Conservation (phyloP, 2,888 invertebrate genomes). For the Habrosyne pyritoides region DNA sequence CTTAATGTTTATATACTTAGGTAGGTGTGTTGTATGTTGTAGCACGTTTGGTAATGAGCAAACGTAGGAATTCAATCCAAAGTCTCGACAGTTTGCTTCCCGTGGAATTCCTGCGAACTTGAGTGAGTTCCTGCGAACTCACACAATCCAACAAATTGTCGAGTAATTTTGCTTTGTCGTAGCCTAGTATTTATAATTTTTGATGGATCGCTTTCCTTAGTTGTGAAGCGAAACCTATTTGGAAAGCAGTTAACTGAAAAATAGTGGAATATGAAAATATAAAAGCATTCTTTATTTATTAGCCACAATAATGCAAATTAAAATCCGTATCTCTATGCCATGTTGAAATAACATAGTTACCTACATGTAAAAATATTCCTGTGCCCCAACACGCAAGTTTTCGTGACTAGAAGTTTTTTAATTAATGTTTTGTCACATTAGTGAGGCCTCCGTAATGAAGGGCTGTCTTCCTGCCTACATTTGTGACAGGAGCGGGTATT, state of each 20-base stretch:
- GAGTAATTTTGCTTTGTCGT: too few species aligned
- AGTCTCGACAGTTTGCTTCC: too few species aligned
- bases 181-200: too few species aligned
- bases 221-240: too few species aligned
- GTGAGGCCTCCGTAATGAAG: constrained; percentile 41
- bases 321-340: not conserved
- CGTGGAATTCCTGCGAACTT: too few species aligned
- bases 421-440: constrained; percentile 51
- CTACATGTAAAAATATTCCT: constrained; percentile 27
- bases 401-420: constrained; percentile 46
- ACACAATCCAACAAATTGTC: too few species aligned
- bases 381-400: constrained; percentile 41
- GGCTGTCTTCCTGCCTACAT: constrained; percentile 35
- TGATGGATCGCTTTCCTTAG: not conserved
- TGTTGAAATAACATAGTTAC: constrained; percentile 11
- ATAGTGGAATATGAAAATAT: not conserved
- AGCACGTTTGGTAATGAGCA: too few species aligned
- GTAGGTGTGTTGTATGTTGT: too few species aligned
- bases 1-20: too few species aligned
- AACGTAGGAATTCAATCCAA: too few species aligned
- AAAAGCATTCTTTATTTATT: not conserved
- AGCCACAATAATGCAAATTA: not conserved
- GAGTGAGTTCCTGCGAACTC: too few species aligned
- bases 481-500: constrained; percentile 34
- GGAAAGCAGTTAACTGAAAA: not conserved